phyloP scores from a whole-genome alignment of 1,140 invertebrate genomes.

The Camponotus floridanus region DNA sequence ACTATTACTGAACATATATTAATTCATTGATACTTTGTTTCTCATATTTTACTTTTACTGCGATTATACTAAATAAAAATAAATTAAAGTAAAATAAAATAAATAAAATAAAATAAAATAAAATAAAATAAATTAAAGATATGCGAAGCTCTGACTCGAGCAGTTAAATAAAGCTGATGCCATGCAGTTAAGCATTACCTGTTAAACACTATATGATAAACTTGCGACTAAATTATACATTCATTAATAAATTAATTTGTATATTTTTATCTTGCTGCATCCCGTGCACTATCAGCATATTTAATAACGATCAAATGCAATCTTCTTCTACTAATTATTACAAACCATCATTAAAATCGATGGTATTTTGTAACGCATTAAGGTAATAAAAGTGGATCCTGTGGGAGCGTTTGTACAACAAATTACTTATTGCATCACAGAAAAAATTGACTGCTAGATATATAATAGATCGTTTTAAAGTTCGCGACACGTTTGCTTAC shows the following conservation, averaged over 20 bases:
- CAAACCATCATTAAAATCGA: neutral
- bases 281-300: neutral
- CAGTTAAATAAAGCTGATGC: too few relatives aligned
- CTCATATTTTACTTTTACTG: neutral
- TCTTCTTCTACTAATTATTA: neutral
- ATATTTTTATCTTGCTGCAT: neutral
- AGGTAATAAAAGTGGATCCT: neutral
- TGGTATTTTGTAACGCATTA: neutral
- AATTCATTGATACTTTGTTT: neutral
- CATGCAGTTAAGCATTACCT: too few relatives aligned
- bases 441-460: neutral
- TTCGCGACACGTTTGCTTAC: conserved; percentile 1
- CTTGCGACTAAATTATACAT: too few relatives aligned
- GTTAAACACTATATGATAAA: neutral
- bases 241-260: neutral
- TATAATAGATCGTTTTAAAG: neutral
- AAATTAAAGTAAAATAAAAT: too few relatives aligned
- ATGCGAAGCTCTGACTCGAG: too few relatives aligned
- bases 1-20: neutral
- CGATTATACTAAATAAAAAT: neutral
- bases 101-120: too few relatives aligned
- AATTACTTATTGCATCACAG: conserved; percentile 4
- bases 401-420: neutral
- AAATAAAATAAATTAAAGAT: neutral
- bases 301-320: neutral